A percentile compares a stretch with the other conserved stretches of the same genome.
These are phyloP conservation scores for Ageneiosus marmoratus DNA, from an alignment of 2,113 vertebrate species.

Conservation along the genomic window DNA sequence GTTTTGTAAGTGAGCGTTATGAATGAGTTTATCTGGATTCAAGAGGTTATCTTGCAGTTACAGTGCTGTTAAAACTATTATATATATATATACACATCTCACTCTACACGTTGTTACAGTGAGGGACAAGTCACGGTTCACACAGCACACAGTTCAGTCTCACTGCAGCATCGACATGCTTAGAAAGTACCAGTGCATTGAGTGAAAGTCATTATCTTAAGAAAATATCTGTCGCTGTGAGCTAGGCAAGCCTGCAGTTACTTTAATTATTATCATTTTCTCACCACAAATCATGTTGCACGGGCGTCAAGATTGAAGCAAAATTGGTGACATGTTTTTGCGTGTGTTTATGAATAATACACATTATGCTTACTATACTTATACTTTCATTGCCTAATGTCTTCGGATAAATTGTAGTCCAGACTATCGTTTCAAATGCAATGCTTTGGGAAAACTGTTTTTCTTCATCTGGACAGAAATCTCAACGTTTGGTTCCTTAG, in stretches of 20 bases:
- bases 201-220: neutral
- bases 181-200: neutral
- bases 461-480: slow-evolving; percentile 39
- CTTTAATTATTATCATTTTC: neutral
- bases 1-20: neutral
- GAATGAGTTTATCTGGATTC: neutral
- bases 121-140: neutral
- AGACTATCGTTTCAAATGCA: slow-evolving; percentile 34
- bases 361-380: neutral
- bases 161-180: neutral
- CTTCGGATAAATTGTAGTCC: neutral
- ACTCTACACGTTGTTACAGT: too few relatives aligned
- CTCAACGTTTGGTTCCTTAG: slow-evolving; percentile 31
- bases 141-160: neutral
- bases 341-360: neutral
- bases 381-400: neutral
- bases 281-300: too few relatives aligned
- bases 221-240: neutral
- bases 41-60: neutral
- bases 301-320: too few relatives aligned
- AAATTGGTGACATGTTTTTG: neutral
- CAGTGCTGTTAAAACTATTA: too few relatives aligned
- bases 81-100: neutral
- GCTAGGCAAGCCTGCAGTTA: neutral
- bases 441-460: slow-evolving; percentile 41